Evolutionary conservation across 1,140 invertebrate genomes (phyloP).

Genomic region (Alviniconcha marisindica): DNA sequence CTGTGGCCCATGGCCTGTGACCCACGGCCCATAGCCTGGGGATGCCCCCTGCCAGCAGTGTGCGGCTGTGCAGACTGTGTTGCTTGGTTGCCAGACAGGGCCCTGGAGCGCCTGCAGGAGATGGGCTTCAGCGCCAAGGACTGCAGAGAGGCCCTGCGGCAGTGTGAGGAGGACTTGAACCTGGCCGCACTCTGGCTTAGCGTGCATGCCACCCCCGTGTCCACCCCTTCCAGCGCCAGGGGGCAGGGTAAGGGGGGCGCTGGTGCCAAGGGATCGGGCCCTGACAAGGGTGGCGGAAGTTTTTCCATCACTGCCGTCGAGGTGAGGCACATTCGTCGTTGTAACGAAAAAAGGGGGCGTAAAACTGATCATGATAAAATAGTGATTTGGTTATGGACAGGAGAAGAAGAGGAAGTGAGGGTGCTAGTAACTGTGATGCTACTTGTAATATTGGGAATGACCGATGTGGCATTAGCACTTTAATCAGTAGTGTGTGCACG

Average conservation of each 20-base stretch:
- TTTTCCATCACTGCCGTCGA: constrained; percentile 62
- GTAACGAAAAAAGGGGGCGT: no score
- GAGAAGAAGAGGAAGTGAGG: no score
- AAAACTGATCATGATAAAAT: no score
- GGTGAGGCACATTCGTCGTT: constrained; percentile 59
- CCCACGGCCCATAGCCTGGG: no score
- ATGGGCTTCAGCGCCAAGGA: constrained; percentile 86
- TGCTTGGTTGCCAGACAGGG: constrained; percentile 55
- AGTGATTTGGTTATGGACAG: no score
- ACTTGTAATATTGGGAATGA: no score
- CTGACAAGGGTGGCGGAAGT: constrained; percentile 21
- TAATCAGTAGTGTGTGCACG: no score
- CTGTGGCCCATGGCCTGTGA: no score
- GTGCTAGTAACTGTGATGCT: no score
- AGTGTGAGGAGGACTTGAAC: constrained; percentile 84
- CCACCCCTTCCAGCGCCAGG: neutral
- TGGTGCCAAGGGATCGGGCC: neutral
- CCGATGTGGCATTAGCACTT: no score
- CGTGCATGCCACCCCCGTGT: constrained; percentile 77
- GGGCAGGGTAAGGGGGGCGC: constrained; percentile 4
- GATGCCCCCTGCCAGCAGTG: no score
- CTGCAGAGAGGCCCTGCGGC: constrained; percentile 83
- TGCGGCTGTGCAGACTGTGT: no score
- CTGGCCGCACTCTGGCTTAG: constrained; percentile 91
- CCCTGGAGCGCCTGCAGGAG: constrained; percentile 80